Evolutionary conservation across 2,113 vertebrate species (phyloP).

Genomic region (Balaeniceps rex): DNA sequence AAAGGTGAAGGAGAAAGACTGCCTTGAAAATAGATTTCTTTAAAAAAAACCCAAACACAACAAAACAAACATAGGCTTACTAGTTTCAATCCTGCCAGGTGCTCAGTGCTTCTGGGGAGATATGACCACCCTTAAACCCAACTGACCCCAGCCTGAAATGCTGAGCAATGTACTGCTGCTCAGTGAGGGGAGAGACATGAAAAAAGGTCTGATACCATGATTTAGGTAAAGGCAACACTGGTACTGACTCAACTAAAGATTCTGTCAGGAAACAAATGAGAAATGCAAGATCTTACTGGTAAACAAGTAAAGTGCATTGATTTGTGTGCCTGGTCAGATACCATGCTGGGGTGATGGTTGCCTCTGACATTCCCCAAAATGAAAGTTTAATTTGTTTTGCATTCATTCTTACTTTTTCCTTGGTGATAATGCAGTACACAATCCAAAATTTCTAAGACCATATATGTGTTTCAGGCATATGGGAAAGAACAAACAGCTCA

Average conservation of each 20-base stretch:
- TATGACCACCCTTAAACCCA: not conserved
- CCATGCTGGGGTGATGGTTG: not conserved
- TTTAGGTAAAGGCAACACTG: not conserved
- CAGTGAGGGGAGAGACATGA: not conserved
- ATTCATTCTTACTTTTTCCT: not conserved
- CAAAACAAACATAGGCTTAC: not conserved
- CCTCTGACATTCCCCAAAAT: not conserved
- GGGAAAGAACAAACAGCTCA: not conserved
- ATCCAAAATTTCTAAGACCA: not conserved
- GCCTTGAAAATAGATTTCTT: not conserved
- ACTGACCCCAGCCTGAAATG: not conserved
- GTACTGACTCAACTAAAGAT: not conserved
- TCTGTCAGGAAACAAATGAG: not conserved
- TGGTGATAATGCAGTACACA: not conserved
- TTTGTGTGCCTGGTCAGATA: not conserved
- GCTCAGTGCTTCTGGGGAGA: not conserved
- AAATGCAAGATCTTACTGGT: not conserved
- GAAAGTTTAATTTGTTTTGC: not conserved
- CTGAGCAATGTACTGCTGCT: not conserved
- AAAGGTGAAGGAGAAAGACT: not conserved
- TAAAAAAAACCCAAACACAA: not conserved
- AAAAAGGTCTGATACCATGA: not conserved
- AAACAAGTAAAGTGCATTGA: not conserved
- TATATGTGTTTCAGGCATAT: not conserved
- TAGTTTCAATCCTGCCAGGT: not conserved